Conservation (phyloP, 2,113 vertebrate genomes). For the Ciconia stormi region DNA sequence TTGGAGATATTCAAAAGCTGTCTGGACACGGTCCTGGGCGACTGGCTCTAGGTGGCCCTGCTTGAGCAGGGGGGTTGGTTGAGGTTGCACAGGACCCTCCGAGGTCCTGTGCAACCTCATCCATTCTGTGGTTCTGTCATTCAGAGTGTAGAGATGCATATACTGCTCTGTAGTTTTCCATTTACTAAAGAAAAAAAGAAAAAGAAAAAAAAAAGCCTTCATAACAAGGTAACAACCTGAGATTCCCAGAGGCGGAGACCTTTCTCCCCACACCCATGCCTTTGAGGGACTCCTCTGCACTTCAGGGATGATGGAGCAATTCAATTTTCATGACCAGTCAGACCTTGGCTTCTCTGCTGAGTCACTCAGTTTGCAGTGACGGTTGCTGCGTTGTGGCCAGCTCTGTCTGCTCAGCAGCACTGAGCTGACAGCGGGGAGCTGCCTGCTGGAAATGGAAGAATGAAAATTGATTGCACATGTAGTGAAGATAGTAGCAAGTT, state of each 20-base stretch:
- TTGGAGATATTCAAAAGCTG: background rate
- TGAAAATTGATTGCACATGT: background rate
- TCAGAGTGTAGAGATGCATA: background rate
- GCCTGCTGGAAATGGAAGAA: background rate
- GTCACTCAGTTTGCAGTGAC: rapidly evolving
- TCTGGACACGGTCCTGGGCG: background rate
- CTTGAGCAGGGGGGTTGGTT: background rate
- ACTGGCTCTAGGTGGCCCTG: background rate
- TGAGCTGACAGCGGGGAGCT: background rate
- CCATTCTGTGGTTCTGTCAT: background rate
- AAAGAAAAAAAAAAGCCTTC: background rate
- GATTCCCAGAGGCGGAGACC: background rate
- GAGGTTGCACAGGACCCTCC: background rate
- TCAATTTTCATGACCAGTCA: background rate
- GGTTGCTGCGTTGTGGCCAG: background rate
- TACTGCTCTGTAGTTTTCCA: background rate
- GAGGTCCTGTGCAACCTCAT: background rate
- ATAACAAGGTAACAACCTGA: background rate
- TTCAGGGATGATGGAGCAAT: background rate
- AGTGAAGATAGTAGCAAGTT: background rate
- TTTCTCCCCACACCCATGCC: background rate
- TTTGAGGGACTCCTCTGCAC: background rate
- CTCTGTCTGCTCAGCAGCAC: background rate
- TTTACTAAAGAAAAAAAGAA: background rate
- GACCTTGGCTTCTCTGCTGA: background rate